These are phyloP conservation scores for Erebia ligea DNA, from an alignment of 2,888 invertebrate species.

Conservation along the genomic window DNA sequence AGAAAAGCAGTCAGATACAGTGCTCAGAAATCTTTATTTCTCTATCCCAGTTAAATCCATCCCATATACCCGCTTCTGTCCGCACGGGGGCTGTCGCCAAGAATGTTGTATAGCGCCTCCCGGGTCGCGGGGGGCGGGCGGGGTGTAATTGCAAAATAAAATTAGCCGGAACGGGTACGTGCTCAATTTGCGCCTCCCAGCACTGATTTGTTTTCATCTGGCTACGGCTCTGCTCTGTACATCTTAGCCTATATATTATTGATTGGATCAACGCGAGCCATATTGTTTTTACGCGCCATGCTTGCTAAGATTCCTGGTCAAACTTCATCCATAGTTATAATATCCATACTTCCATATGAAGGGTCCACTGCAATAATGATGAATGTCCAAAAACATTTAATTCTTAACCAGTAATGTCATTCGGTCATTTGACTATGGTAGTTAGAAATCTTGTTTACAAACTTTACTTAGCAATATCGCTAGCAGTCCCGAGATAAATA, in stretches of 20 bases:
- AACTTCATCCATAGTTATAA: not conserved
- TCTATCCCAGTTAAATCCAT: constrained; percentile 19
- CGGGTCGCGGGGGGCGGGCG: constrained; percentile 48
- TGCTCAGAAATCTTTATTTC: constrained; percentile 2
- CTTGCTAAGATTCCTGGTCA: not conserved
- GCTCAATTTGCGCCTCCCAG: constrained; percentile 82
- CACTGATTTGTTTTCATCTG: constrained; percentile 81
- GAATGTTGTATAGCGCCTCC: constrained; percentile 75
- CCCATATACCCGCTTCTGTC: constrained; percentile 41
- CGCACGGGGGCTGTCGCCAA: constrained; percentile 64
- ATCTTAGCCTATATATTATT: constrained; percentile 81
- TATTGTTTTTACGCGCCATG: constrained; percentile 58
- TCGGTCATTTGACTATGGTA: too few species aligned
- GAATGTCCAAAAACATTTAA: too few species aligned
- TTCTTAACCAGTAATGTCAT: too few species aligned
- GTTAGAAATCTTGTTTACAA: too few species aligned
- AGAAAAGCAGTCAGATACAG: not conserved
- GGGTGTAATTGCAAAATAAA: constrained; percentile 84
- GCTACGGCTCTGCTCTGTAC: constrained; percentile 53
- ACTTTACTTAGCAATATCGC: too few species aligned
- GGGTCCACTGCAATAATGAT: too few species aligned
- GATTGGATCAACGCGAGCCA: constrained; percentile 63
- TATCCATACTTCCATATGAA: too few species aligned
- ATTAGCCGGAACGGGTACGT: constrained; percentile 83
- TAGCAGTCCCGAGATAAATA: too few species aligned